These are phyloP conservation scores for Zhengitettix transpicula DNA, from an alignment of 2,888 invertebrate species.

Conservation along the genomic window DNA sequence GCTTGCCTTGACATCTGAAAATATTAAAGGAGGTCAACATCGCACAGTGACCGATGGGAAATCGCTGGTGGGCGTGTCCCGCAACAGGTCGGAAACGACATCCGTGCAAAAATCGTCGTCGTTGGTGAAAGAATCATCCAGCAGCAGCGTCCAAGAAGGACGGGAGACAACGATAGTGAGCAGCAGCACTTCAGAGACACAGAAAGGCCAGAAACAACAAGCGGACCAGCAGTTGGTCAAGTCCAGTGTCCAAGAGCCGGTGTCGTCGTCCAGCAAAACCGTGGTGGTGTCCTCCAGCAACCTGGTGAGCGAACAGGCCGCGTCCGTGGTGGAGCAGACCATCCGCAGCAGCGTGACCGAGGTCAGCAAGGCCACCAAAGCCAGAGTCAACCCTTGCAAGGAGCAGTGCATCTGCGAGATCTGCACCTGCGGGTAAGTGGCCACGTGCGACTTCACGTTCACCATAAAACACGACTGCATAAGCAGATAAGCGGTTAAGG, in stretches of 20 bases:
- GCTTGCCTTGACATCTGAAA: background rate
- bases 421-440: constrained; percentile 76
- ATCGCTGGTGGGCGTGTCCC: background rate
- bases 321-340: background rate
- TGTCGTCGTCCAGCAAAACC: background rate
- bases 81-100: background rate
- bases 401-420: constrained; percentile 82
- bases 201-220: background rate
- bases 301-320: background rate
- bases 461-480: background rate
- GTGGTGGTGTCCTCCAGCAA: background rate
- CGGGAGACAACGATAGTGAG: too few species aligned
- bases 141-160: too few species aligned
- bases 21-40: background rate
- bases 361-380: background rate
- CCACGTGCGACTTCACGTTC: background rate
- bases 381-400: constrained; percentile 24
- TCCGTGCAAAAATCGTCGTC: background rate
- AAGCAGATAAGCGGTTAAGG: too few species aligned
- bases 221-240: background rate
- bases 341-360: background rate
- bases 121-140: background rate
- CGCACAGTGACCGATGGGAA: background rate
- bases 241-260: background rate
- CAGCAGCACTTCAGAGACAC: too few species aligned